Evolutionary conservation across 2,113 vertebrate species (phyloP).

Genomic region (Cavia aperea): DNA sequence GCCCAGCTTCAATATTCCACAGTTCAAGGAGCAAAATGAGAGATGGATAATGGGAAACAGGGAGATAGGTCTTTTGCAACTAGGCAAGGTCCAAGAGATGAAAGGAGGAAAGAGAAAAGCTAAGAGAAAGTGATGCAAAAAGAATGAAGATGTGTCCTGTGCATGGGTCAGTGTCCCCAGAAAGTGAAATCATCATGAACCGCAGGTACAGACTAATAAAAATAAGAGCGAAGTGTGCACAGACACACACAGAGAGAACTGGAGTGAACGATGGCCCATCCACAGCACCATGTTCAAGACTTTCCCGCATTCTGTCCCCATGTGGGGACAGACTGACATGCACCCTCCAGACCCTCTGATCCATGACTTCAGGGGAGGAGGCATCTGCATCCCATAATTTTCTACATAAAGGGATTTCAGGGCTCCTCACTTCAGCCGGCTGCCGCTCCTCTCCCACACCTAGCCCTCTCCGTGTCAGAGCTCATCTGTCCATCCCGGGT

Average conservation of each 20-base stretch:
- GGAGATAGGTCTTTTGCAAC: neutral
- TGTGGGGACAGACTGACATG: neutral
- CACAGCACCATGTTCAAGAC: neutral
- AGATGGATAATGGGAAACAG: neutral
- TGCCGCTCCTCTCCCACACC: neutral
- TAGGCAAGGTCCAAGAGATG: neutral
- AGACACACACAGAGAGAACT: neutral
- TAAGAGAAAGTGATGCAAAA: neutral
- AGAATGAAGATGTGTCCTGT: neutral
- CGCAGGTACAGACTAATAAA: neutral
- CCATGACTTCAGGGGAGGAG: neutral
- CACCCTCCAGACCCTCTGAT: neutral
- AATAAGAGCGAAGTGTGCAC: neutral
- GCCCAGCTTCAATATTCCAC: neutral
- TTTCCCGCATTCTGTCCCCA: neutral
- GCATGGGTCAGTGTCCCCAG: neutral
- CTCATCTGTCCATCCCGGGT: neutral
- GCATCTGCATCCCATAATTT: neutral
- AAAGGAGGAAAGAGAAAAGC: too few relatives aligned
- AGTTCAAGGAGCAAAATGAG: neutral
- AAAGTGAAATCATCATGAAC: neutral
- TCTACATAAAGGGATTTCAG: neutral
- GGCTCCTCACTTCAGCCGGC: neutral
- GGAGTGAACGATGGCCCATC: rapidly evolving
- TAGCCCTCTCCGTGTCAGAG: neutral